Base-by-base conservation (phyloP, 1,140 invertebrate genomes). In the Coboldia fuscipes region DNA sequence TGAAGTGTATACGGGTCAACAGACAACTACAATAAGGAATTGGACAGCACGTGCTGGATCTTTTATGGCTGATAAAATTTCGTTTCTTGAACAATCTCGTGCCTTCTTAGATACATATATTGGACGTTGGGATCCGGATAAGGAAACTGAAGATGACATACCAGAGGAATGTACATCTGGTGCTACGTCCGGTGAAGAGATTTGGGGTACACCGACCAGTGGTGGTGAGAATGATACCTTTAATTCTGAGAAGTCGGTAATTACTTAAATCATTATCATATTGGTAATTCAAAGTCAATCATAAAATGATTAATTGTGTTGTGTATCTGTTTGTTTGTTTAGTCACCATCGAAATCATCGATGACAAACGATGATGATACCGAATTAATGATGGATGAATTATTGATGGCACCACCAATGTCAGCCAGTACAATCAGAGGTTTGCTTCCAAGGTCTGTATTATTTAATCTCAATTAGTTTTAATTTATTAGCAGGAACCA, bases 161-260 rank as follows among this genome's bases (percentile, higher is more conserved):
- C 50, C 43, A 64, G 72, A 75, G 35, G 69, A 70, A 10, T 72
- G 72, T 33, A 74, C 68, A 1, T 81, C 77, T 26, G 78, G 75
- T 1, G 78, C 71, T 0, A 75, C 72, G 12, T 81, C 77, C 3
- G 78, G 77, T 0, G 78, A 82, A 48, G 79, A 84, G 46, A 72
- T 80, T 20, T 84, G 78, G 79, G 79, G 79, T 2, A 84, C 79
- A 2, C 78, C 78, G 3, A 82, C 78, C 2, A 82, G 77, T 37
- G 77, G 77, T 3, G 78, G 75, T 13, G 68, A 79, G 6, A 70
- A 77, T 42, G 76, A 81, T 40, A 41, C 64, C 35, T 70, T 75
- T 34, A 72, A 70, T 48, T 71, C 65, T 30, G 68, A 68, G 45
- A 54, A 68, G 37, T 72, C 70, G 57, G 70, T 73, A 57, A 56